These are phyloP conservation scores for Lottia gigantea DNA, from an alignment of 2,888 invertebrate genomes.

Conservation along the genomic window DNA sequence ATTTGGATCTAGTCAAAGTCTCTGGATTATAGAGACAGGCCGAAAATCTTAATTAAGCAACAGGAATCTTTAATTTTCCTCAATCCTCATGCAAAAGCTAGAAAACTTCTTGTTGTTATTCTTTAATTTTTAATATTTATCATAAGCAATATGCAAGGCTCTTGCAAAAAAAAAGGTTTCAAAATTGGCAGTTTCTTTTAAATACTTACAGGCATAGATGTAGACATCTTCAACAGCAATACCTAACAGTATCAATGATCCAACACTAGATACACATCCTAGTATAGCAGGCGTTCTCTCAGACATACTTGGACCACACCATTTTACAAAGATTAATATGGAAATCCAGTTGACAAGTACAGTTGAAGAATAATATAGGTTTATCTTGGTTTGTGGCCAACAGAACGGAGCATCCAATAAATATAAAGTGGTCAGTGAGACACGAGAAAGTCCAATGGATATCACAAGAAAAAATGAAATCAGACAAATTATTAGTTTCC, in stretches of 20 bases:
- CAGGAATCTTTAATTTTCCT: too few species aligned
- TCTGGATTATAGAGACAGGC: too few species aligned
- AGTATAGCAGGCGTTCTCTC: constrained; percentile 31
- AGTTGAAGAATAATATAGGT: constrained; percentile 20
- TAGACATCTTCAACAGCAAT: constrained; percentile 23
- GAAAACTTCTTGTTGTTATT: too few species aligned
- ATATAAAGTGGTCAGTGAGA: constrained; percentile 25
- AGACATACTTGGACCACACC: constrained; percentile 11
- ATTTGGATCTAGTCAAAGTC: too few species aligned
- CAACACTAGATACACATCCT: constrained; percentile 29
- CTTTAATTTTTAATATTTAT: too few species aligned
- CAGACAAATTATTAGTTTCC: constrained; percentile 24
- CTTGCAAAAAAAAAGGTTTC: too few species aligned
- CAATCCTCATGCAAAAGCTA: too few species aligned
- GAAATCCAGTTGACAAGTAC: constrained; percentile 31
- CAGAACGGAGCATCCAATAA: constrained; percentile 30
- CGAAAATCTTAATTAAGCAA: too few species aligned
- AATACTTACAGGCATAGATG: constrained; percentile 33
- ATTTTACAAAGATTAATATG: constrained; percentile 22
- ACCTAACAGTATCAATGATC: constrained; percentile 23
- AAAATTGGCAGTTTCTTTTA: too few species aligned
- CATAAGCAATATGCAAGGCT: too few species aligned
- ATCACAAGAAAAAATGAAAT: constrained; percentile 29
- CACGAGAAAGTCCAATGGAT: constrained; percentile 33
- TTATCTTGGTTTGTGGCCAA: constrained; percentile 33